Percentiles rank a stretch among this genome's conserved stretches.
phyloP scores from a whole-genome alignment of 2,113 vertebrate species.

The Lontra canadensis region DNA sequence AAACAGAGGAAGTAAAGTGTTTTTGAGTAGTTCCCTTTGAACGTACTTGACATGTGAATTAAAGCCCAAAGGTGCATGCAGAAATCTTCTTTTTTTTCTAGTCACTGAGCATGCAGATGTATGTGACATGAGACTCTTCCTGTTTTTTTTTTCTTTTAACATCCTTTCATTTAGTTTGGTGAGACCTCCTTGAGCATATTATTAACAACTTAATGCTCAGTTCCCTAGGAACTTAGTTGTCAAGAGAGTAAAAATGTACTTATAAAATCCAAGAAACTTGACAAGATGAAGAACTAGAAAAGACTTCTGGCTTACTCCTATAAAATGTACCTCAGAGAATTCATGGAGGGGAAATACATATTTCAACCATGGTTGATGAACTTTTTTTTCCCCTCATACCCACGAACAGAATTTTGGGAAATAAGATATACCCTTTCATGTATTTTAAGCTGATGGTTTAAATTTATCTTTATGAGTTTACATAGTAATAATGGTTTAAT shows the following conservation, averaged over 20 bases:
- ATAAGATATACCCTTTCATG: not conserved
- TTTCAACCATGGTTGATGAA: not conserved
- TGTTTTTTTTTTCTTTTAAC: not conserved
- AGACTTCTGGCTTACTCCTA: not conserved
- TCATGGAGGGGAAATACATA: not conserved
- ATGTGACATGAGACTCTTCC: not conserved
- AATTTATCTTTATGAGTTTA: not conserved
- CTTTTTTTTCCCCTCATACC: not conserved
- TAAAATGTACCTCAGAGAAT: not conserved
- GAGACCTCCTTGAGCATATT: not conserved
- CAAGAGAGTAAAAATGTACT: not conserved
- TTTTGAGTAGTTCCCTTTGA: not conserved
- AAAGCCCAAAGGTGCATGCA: not conserved
- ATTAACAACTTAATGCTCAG: not conserved
- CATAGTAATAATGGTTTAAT: not conserved
- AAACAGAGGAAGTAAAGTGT: not conserved
- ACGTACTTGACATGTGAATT: not conserved
- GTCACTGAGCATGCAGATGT: not conserved
- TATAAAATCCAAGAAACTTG: not conserved
- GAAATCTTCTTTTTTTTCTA: not conserved
- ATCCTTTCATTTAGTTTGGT: not conserved
- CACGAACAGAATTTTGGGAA: not conserved
- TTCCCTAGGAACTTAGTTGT: not conserved
- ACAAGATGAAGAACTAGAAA: not conserved
- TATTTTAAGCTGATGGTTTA: conserved; percentile 8